Base-by-base conservation (phyloP, 2,113 vertebrate species). In the Mugil cephalus region DNA sequence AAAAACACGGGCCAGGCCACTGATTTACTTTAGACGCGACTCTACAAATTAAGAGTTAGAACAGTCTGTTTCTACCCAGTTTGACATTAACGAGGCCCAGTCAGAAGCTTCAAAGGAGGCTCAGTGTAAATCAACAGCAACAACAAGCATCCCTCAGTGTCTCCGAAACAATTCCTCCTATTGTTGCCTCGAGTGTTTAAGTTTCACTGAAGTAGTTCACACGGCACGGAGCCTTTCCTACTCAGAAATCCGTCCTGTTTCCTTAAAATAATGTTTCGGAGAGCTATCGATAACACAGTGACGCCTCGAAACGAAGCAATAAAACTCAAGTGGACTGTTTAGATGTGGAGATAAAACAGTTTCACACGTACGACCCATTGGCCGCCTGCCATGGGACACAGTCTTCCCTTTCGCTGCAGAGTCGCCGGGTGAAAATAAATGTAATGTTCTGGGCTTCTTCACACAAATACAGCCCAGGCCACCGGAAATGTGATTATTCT, bases 371-470 rank as follows among this genome's bases (percentile, higher is more conserved):
- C 51, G 1, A 66, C 67, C 59, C 51, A 24, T 43, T 91, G 88
- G 87, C 87, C 50, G 69, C 24, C 51, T 19, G 79, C 87, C 81
- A 80, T 21, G 39, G 71, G 60, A 88, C 86, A 81, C 7, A 61
- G 80, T 75, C 82, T 81, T 85, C 45, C 53, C 42, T 77, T 81
- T 77, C 21, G 51, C 40, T 18, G 3, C 67, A 61, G 17, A 76
- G 67, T 52, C 17, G 4, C 66, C 6, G 54, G 39, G 53, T 39
- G 40, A 73, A 84, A 80, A 58, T 56, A 75, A 74, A 85, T 56
- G 35, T 65, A 74, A 80, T 48, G 70, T 58, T 65, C 61, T 38
- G 56, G 56, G 39, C 19, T 67, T 60, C 18, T 70, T 63, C 48
- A 55, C 40, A 80, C 53, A 79, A 75, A 69, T 30, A 62, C 14